Conservation (phyloP, 2,797 vertebrate genomes). For the Semotilus atromaculatus region DNA sequence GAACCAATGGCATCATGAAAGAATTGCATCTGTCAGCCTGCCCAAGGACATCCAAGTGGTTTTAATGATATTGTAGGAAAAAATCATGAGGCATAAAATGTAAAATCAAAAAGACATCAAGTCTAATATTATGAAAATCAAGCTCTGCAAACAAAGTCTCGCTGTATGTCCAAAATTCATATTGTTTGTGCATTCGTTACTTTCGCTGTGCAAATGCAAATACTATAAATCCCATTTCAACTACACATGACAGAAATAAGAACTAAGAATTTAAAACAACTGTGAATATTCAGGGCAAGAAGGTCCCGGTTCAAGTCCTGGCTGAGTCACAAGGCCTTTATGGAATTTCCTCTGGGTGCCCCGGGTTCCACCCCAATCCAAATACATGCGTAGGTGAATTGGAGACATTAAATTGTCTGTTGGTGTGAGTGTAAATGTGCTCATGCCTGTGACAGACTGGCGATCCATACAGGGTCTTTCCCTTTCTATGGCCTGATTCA, state of each 20-base stretch:
- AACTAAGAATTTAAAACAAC: background rate
- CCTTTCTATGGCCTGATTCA: background rate
- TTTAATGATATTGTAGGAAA: slow-evolving; percentile 24
- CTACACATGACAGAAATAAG: slow-evolving; percentile 9
- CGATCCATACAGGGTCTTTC: background rate
- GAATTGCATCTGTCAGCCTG: slow-evolving; percentile 38
- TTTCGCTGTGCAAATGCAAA: background rate
- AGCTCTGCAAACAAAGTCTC: slow-evolving; percentile 10
- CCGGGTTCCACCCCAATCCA: background rate
- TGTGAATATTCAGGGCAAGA: background rate
- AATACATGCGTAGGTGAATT: background rate
- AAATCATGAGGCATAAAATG: slow-evolving; percentile 31
- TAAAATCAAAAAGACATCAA: slow-evolving; percentile 35
- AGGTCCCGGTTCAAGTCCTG: background rate
- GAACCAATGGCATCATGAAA: slow-evolving; percentile 34
- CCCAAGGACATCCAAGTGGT: slow-evolving; percentile 18
- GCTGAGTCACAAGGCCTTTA: background rate
- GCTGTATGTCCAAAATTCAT: background rate
- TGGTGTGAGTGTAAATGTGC: background rate
- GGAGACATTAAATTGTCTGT: background rate
- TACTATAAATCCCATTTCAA: background rate
- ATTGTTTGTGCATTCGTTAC: background rate
- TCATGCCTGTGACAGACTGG: background rate
- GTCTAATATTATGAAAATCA: slow-evolving; percentile 25
- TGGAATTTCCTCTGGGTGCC: background rate